A percentile compares a stretch with the other conserved stretches of the same genome.
These are phyloP conservation scores for Halisarca cf. caerulea DNA, from an alignment of 37 sponge, comb jelly and placozoan genomes.

Conservation along the genomic window DNA sequence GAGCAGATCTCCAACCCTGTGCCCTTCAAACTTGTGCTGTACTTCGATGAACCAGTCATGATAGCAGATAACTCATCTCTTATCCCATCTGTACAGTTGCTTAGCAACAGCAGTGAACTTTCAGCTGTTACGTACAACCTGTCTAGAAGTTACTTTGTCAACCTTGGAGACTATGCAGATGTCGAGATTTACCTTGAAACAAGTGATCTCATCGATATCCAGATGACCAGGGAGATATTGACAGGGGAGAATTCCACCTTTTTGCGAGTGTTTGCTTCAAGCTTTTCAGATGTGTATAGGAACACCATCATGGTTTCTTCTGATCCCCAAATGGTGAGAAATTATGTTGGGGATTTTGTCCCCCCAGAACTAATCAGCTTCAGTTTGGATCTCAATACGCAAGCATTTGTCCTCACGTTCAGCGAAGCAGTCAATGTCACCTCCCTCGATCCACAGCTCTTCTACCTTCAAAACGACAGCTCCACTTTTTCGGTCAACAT, in stretches of 20 bases:
- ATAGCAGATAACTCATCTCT: slow-evolving; percentile 17
- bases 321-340: slow-evolving; percentile 25
- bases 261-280: slow-evolving; percentile 42
- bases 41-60: slow-evolving; percentile 68
- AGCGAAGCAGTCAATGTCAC: slow-evolving; percentile 68
- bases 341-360: slow-evolving; percentile 62
- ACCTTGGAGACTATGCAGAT: slow-evolving; percentile 44
- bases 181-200: slow-evolving; percentile 49
- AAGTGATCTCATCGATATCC: slow-evolving; percentile 53
- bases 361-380: slow-evolving; percentile 61
- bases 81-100: slow-evolving; percentile 35
- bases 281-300: slow-evolving; percentile 43
- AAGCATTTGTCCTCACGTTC: slow-evolving; percentile 61
- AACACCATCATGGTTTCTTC: slow-evolving; percentile 11
- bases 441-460: slow-evolving; percentile 24
- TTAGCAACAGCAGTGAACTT: background rate
- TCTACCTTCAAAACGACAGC: slow-evolving; percentile 48
- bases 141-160: slow-evolving; percentile 34
- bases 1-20: background rate
- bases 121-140: slow-evolving; percentile 41
- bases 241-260: slow-evolving; percentile 49
- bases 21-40: slow-evolving; percentile 42
- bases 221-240: slow-evolving; percentile 38
- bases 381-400: slow-evolving; percentile 57
- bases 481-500: slow-evolving; percentile 10